Evolutionary conservation across 1,140 invertebrate genomes (phyloP).

Genomic region (Theocolax elegans): DNA sequence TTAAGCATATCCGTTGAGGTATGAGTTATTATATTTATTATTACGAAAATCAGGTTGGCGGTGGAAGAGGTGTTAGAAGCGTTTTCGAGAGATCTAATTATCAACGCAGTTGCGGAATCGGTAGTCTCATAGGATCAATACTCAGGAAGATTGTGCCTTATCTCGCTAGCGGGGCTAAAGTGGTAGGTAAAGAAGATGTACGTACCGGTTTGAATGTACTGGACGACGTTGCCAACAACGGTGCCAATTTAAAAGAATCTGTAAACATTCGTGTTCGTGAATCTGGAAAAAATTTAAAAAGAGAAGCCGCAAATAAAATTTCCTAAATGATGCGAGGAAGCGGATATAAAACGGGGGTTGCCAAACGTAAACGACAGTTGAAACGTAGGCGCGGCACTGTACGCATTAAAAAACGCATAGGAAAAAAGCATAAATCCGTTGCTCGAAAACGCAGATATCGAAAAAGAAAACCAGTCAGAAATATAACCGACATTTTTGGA

Average conservation of each 20-base stretch:
- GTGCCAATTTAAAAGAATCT: conserved; percentile 31
- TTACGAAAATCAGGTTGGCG: conserved; percentile 2
- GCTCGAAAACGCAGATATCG: too few relatives aligned
- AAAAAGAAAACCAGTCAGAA: too few relatives aligned
- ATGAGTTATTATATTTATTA: conserved; percentile 18
- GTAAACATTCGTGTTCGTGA: conserved; percentile 30
- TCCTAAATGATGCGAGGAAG: conserved; percentile 39
- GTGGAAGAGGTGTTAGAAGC: conserved; percentile 13
- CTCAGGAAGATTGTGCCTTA: not conserved
- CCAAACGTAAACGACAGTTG: not conserved
- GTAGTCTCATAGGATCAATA: not conserved
- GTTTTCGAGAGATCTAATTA: conserved; percentile 30
- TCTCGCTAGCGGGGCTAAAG: not conserved
- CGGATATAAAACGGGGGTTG: conserved; percentile 41
- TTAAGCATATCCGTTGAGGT: conserved; percentile 21
- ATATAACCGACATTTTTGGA: not conserved
- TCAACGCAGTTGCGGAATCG: conserved; percentile 5
- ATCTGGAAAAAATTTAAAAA: conserved; percentile 42
- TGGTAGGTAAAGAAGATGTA: conserved; percentile 11
- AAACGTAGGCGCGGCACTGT: not conserved
- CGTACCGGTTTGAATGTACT: conserved; percentile 34
- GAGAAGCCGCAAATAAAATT: conserved; percentile 44
- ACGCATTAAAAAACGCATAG: not conserved
- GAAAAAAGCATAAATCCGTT: not conserved
- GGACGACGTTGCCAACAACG: conserved; percentile 18